Evolutionary conservation across 2,113 vertebrate genomes (phyloP).

Genomic region (Barbus barbus): DNA sequence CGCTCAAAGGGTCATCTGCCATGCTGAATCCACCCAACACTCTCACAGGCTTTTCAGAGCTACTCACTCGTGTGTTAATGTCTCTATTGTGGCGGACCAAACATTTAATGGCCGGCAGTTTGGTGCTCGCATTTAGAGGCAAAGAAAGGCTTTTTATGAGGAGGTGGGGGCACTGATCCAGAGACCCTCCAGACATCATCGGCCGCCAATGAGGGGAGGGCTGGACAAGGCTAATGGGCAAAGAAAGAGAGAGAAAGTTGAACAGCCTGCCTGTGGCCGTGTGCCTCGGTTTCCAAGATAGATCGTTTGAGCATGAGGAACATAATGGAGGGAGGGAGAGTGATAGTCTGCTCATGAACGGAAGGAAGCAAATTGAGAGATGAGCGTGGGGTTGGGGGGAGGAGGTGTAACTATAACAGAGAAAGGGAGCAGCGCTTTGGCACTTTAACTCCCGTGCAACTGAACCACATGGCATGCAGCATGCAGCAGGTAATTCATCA

Average conservation of each 20-base stretch:
- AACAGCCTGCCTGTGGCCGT: constrained; percentile 6
- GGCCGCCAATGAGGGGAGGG: constrained; percentile 10
- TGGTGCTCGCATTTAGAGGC: constrained; percentile 70
- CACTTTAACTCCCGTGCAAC: constrained; percentile 18
- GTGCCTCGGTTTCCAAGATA: constrained; percentile 14
- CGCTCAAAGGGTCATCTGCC: constrained; percentile 71
- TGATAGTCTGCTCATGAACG: constrained; percentile 49
- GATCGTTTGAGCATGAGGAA: constrained; percentile 32
- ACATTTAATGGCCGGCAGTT: constrained; percentile 75
- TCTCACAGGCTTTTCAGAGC: constrained; percentile 65
- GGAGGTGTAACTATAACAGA: neutral
- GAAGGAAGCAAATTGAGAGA: constrained; percentile 33
- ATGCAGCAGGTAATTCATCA: constrained; percentile 66
- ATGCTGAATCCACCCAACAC: constrained; percentile 33
- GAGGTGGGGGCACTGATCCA: constrained; percentile 23
- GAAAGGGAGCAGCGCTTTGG: neutral
- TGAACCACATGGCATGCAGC: constrained; percentile 24
- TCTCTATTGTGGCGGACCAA: constrained; percentile 73
- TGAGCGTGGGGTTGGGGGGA: constrained; percentile 15
- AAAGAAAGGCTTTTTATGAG: constrained; percentile 38
- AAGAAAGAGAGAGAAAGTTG: constrained; percentile 32
- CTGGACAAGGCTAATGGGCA: constrained; percentile 28
- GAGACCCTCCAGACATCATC: constrained; percentile 22
- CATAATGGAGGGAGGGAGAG: constrained; percentile 34
- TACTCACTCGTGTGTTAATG: constrained; percentile 80